Percentiles rank a stretch among this genome's conserved stretches.
These are phyloP conservation scores for Eira barbara DNA, from an alignment of 2,113 vertebrate genomes.

Conservation along the genomic window DNA sequence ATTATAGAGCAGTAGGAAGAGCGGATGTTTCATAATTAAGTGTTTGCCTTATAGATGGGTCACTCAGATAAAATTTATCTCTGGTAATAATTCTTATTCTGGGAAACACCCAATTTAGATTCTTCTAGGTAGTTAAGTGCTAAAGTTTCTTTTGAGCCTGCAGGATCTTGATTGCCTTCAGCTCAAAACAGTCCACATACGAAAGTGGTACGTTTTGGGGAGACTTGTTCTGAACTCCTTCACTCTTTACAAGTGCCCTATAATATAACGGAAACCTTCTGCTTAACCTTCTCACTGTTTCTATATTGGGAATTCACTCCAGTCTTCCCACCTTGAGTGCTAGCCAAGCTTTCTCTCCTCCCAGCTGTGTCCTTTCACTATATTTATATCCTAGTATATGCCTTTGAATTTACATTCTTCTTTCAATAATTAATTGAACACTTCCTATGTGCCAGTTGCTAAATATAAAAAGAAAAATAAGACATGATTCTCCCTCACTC, in stretches of 20 bases:
- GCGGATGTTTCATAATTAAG: not conserved
- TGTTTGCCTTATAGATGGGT: not conserved
- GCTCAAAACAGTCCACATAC: not conserved
- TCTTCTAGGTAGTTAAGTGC: not conserved
- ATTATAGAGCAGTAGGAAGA: not conserved
- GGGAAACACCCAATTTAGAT: not conserved
- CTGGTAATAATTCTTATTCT: not conserved
- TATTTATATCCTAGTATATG: not conserved
- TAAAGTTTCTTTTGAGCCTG: not conserved
- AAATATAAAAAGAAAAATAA: constrained; percentile 3
- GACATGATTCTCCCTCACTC: not conserved
- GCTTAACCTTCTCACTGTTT: not conserved
- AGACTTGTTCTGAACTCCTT: not conserved
- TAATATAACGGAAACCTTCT: not conserved
- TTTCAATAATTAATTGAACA: not conserved
- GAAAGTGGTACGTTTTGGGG: not conserved
- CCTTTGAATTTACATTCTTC: not conserved
- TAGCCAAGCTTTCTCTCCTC: not conserved
- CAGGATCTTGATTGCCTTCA: not conserved
- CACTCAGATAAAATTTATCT: not conserved
- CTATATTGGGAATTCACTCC: not conserved
- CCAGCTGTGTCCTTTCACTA: not conserved
- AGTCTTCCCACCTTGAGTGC: not conserved
- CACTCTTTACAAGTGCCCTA: not conserved
- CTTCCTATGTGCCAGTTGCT: not conserved